Percentiles rank a stretch among this genome's conserved stretches.
Conservation (phyloP, 2,888 invertebrate species). For the Pollenia labialis region DNA sequence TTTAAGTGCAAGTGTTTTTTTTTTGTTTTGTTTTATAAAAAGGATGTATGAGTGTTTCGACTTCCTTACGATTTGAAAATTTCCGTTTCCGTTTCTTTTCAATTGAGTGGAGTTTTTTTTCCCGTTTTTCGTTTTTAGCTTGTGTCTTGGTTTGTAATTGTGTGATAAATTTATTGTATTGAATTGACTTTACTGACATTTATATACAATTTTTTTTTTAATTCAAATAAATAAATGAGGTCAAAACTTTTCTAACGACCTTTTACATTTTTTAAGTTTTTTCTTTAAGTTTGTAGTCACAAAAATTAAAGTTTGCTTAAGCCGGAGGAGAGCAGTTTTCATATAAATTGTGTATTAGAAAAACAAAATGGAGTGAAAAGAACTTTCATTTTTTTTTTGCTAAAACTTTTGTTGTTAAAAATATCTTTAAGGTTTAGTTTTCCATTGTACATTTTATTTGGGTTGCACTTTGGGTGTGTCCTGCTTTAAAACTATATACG, state of each 20-base stretch:
- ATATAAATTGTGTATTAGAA: conserved; percentile 12
- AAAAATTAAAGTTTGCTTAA: conserved; percentile 28
- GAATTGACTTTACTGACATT: conserved; percentile 66
- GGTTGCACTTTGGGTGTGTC: conserved; percentile 74
- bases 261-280: conserved; percentile 17
- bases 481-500: conserved; percentile 57
- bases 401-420: conserved; percentile 40
- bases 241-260: conserved; percentile 52
- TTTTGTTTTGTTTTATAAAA: conserved; percentile 19
- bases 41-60: conserved; percentile 57
- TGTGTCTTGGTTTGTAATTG: conserved; percentile 50
- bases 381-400: conserved; percentile 66
- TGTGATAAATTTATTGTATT: conserved; percentile 70
- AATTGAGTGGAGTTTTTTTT: background rate
- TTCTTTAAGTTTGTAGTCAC: conserved; percentile 24
- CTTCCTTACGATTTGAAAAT: conserved; percentile 62
- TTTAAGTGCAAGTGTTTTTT: conserved; percentile 32
- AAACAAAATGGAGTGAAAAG: background rate
- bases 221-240: conserved; percentile 41
- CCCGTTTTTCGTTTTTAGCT: background rate
- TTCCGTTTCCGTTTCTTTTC: conserved; percentile 51
- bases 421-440: conserved; percentile 43
- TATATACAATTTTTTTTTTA: conserved; percentile 10
- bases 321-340: conserved; percentile 22
- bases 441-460: conserved; percentile 62